A percentile compares a stretch with the other conserved stretches of the same genome.
Conservation (phyloP, 2,113 vertebrate species). For the Galeopterus variegatus region DNA sequence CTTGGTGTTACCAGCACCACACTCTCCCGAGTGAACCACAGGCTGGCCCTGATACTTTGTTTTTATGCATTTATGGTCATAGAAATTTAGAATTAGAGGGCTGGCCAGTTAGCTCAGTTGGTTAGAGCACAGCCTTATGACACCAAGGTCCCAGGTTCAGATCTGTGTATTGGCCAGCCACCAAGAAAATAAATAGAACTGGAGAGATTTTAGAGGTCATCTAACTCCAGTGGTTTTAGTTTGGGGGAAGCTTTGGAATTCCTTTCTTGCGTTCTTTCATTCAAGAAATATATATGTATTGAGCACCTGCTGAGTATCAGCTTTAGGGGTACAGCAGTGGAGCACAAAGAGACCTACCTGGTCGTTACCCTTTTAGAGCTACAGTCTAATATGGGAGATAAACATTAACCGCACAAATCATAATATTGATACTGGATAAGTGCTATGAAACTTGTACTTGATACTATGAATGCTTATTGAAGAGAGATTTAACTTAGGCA, state of each 20-base stretch:
- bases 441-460: background rate
- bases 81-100: background rate
- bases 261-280: background rate
- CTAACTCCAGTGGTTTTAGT: background rate
- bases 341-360: background rate
- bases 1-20: too few relatives aligned
- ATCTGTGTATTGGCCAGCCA: too few relatives aligned
- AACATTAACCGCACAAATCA: background rate
- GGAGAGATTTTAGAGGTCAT: background rate
- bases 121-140: too few relatives aligned
- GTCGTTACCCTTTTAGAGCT: background rate
- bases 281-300: background rate
- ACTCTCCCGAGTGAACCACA: too few relatives aligned
- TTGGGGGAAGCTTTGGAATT: background rate
- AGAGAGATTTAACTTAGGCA: slow-evolving; percentile 14
- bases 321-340: background rate
- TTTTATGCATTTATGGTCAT: background rate
- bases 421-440: background rate
- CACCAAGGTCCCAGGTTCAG: too few relatives aligned
- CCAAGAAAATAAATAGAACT: background rate
- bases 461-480: background rate
- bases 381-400: background rate
- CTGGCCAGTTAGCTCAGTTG: too few relatives aligned
- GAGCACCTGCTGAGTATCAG: background rate
- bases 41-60: background rate